Evolutionary conservation across 2,797 vertebrate species (phyloP).

Genomic region (Esox lucius): DNA sequence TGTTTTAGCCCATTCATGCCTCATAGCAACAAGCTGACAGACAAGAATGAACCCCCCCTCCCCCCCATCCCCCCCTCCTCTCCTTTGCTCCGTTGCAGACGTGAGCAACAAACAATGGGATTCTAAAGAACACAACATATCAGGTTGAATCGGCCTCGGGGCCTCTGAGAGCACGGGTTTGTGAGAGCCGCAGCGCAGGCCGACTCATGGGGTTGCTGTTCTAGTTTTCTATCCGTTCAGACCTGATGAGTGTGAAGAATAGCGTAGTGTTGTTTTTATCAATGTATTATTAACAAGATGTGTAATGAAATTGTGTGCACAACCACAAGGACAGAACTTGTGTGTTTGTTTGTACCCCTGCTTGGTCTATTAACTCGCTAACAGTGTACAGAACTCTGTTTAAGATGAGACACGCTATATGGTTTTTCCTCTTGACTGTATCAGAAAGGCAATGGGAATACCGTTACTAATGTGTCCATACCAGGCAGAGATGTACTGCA

Average conservation of each 20-base stretch:
- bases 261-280: background rate
- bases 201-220: background rate
- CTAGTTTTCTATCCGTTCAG: background rate
- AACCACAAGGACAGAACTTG: too few relatives aligned
- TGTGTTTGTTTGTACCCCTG: background rate
- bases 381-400: background rate
- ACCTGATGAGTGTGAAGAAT: background rate
- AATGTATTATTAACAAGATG: background rate
- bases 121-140: constrained; percentile 1
- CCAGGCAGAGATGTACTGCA: background rate
- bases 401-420: background rate
- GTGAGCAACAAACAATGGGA: constrained; percentile 7
- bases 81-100: constrained; percentile 3
- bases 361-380: background rate
- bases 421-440: background rate
- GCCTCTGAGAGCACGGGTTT: background rate
- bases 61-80: constrained; percentile 1
- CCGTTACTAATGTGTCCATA: background rate
- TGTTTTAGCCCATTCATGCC: constrained; percentile 17
- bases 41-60: constrained; percentile 10
- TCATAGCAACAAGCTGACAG: constrained; percentile 20
- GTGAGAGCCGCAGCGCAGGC: background rate
- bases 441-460: background rate
- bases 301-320: background rate
- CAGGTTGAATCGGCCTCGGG: background rate